A percentile compares a stretch with the other conserved stretches of the same genome.
Conservation (phyloP, 2,888 invertebrate species). For the Leptarthrus brevirostris region DNA sequence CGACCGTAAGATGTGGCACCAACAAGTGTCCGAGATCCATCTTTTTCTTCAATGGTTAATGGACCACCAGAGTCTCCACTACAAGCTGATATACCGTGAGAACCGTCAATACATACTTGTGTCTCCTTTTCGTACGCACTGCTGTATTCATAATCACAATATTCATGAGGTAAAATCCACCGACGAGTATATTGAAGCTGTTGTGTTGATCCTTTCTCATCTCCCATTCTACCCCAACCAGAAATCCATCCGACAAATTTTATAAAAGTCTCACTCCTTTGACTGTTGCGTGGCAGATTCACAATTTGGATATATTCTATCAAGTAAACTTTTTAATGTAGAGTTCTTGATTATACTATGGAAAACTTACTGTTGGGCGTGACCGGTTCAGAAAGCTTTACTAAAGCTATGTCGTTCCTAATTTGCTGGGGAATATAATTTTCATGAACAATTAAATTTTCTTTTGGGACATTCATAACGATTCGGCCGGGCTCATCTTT, state of each 20-base stretch:
- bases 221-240: not conserved
- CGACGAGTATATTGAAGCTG: not conserved
- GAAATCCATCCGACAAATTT: not conserved
- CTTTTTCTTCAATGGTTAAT: not conserved
- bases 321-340: not conserved
- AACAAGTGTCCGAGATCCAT: not conserved
- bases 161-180: not conserved
- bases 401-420: slow-evolving; percentile 48
- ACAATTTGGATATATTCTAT: not conserved
- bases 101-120: slow-evolving; percentile 14
- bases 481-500: not conserved
- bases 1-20: not conserved
- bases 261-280: not conserved
- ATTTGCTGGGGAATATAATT: slow-evolving; percentile 12
- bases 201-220: not conserved
- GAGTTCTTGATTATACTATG: not conserved
- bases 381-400: slow-evolving; percentile 19
- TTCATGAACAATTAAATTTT: slow-evolving; percentile 45
- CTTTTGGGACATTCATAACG: not conserved
- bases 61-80: slow-evolving; percentile 13
- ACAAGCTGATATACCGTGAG: slow-evolving; percentile 1
- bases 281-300: slow-evolving; percentile 8
- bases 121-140: not conserved
- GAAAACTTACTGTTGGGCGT: not conserved
- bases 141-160: not conserved